Percentiles rank a stretch among this genome's conserved stretches.
Evolutionary conservation across 2,113 vertebrate genomes (phyloP).

Genomic region (Cololabis saira): DNA sequence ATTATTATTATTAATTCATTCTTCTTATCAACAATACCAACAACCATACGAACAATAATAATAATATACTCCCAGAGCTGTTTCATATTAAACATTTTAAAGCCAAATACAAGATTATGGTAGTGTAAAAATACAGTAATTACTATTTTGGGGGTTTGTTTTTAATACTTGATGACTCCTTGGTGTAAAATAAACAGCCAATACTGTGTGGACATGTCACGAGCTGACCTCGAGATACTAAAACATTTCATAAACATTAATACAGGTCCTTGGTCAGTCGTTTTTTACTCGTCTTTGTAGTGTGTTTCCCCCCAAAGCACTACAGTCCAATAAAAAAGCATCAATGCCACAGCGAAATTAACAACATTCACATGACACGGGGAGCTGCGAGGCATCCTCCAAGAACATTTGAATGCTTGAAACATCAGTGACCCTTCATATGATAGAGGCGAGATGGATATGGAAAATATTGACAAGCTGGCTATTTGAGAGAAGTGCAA

Average conservation of each 20-base stretch:
- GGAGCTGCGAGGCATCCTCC: constrained; percentile 67
- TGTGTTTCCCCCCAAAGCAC: constrained; percentile 56
- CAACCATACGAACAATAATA: no score
- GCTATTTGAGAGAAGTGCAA: constrained; percentile 48
- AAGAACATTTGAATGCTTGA: constrained; percentile 65
- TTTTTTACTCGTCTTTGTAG: constrained; percentile 76
- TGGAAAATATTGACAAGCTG: constrained; percentile 73
- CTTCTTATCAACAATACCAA: no score
- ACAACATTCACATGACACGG: constrained; percentile 66
- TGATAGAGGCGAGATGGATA: constrained; percentile 58
- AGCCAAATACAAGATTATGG: constrained; percentile 4
- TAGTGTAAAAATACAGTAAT: constrained; percentile 4
- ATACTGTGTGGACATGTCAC: constrained; percentile 50
- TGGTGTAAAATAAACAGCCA: constrained; percentile 25
- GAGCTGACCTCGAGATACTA: constrained; percentile 49
- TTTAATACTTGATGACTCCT: not conserved
- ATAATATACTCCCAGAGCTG: not conserved
- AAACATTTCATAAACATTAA: constrained; percentile 63
- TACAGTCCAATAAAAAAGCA: constrained; percentile 49
- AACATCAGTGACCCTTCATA: constrained; percentile 71
- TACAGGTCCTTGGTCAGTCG: constrained; percentile 61
- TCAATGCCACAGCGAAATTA: constrained; percentile 62
- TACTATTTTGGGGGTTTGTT: constrained; percentile 6
- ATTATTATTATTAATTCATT: no score
- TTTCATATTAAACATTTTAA: constrained; percentile 15